Evolutionary conservation across 2,113 vertebrate genomes (phyloP).

Genomic region (Sarotherodon lohbergeri): DNA sequence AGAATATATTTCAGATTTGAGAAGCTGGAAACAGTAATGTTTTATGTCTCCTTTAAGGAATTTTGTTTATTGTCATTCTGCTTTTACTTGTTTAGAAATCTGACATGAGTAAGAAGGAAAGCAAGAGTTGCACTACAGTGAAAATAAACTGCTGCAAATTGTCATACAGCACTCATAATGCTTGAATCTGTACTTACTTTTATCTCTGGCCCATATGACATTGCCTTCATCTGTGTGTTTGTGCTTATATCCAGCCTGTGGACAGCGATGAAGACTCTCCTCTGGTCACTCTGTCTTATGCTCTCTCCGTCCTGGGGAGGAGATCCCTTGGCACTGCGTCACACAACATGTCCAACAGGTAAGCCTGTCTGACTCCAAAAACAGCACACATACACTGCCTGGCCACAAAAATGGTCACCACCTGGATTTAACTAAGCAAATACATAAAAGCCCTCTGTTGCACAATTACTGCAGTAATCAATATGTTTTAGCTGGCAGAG

Average conservation of each 20-base stretch:
- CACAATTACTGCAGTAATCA: neutral
- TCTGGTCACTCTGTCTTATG: conserved; percentile 90
- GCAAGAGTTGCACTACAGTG: neutral
- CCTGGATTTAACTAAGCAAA: neutral
- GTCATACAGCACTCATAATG: neutral
- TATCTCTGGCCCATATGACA: neutral
- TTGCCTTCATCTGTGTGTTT: neutral
- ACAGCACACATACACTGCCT: neutral
- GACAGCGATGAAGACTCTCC: conserved; percentile 91
- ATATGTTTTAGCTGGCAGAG: neutral
- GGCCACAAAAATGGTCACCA: neutral
- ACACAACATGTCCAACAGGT: conserved; percentile 97
- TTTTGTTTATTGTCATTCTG: neutral
- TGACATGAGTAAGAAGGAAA: neutral
- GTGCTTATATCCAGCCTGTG: conserved; percentile 69
- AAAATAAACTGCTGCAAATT: neutral
- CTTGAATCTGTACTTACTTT: neutral
- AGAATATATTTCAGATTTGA: neutral
- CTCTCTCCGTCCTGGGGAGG: conserved; percentile 89
- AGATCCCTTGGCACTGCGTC: conserved; percentile 89
- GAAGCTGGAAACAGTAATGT: neutral
- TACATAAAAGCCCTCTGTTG: neutral
- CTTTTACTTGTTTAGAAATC: neutral
- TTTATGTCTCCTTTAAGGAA: neutral
- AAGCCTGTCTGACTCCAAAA: neutral